phyloP scores from a whole-genome alignment of 2,888 invertebrate genomes.

The Noctua janthina region DNA sequence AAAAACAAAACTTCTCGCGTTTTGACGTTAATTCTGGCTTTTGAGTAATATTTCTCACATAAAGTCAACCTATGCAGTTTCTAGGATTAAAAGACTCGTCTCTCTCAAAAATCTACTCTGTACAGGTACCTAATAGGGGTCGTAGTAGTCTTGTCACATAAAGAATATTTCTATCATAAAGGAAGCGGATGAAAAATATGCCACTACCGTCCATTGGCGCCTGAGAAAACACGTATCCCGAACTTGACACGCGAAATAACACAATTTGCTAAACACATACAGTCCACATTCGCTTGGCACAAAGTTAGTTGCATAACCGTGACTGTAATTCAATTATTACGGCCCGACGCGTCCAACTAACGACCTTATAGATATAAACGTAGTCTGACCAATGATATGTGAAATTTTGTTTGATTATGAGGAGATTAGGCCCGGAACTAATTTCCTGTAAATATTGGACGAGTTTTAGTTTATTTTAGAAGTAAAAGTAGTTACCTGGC shows the following conservation, averaged over 20 bases:
- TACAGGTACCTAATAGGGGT: background rate
- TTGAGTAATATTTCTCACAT: background rate
- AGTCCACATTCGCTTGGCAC: constrained; percentile 62
- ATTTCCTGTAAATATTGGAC: constrained; percentile 50
- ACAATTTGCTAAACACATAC: constrained; percentile 59
- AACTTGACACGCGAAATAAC: constrained; percentile 59
- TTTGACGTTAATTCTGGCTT: background rate
- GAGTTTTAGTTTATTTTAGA: constrained; percentile 20
- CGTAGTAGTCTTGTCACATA: background rate
- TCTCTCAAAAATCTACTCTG: background rate
- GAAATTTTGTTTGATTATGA: constrained; percentile 64
- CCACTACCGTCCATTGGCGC: constrained; percentile 49
- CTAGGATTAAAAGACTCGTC: background rate
- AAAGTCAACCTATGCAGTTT: background rate
- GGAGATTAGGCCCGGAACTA: constrained; percentile 53
- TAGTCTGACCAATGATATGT: constrained; percentile 61
- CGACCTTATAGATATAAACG: constrained; percentile 80
- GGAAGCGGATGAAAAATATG: constrained; percentile 56
- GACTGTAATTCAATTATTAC: constrained; percentile 87
- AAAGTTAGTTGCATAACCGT: constrained; percentile 72
- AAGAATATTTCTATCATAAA: constrained; percentile 30
- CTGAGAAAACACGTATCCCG: constrained; percentile 48
- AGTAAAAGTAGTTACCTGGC: background rate
- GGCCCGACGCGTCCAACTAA: constrained; percentile 84
- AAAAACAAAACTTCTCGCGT: background rate